A percentile compares a stretch with the other conserved stretches of the same genome.
Evolutionary conservation across 2,113 vertebrate species (phyloP).

Genomic region (Arothron firmamentum): DNA sequence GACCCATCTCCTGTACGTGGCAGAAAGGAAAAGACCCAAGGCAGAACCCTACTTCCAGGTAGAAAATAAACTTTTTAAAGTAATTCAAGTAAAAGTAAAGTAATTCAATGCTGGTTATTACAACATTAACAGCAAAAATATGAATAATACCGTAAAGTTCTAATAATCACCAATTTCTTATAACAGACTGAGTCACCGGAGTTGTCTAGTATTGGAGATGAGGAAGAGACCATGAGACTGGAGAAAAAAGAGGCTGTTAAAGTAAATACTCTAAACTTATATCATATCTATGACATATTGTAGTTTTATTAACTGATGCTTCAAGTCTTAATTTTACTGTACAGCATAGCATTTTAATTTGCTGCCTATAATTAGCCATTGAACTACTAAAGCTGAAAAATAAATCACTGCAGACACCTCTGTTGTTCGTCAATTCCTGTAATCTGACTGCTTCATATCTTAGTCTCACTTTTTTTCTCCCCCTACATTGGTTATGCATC

Average conservation of each 20-base stretch:
- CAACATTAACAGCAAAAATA: neutral
- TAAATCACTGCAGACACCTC: too few relatives aligned
- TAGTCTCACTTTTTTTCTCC: too few relatives aligned
- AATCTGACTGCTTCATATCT: too few relatives aligned
- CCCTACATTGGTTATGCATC: too few relatives aligned
- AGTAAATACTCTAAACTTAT: conserved; percentile 40
- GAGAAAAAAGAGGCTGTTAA: conserved; percentile 71
- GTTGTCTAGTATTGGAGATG: conserved; percentile 65
- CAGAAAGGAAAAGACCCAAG: conserved; percentile 92
- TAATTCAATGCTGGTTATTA: neutral
- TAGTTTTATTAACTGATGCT: neutral
- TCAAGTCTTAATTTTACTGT: too few relatives aligned
- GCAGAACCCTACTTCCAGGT: conserved; percentile 92
- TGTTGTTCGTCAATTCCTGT: too few relatives aligned
- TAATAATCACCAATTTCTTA: neutral
- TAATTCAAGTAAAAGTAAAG: neutral
- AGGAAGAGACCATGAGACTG: conserved; percentile 56
- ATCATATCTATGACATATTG: neutral
- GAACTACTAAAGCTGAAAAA: too few relatives aligned
- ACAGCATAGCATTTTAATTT: neutral
- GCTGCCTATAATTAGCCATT: neutral
- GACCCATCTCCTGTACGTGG: conserved; percentile 94
- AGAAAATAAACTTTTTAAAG: neutral
- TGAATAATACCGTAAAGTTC: too few relatives aligned
- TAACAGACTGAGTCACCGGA: conserved; percentile 65